These are phyloP conservation scores for Nannobrachium achirus DNA, from an alignment of 2,113 vertebrate species.

Conservation along the genomic window DNA sequence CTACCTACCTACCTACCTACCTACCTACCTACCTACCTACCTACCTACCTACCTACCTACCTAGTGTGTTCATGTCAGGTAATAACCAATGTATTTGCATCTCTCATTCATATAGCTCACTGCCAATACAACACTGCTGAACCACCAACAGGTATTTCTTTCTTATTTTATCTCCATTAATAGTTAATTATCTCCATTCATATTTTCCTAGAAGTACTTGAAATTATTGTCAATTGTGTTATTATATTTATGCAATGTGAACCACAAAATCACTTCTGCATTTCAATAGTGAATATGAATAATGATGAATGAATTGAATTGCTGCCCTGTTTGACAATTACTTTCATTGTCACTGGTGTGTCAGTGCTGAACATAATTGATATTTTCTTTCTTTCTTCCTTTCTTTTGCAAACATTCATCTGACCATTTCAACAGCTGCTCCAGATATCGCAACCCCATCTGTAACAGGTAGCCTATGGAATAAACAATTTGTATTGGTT, in stretches of 20 bases:
- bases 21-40: too few species aligned
- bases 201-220: too few species aligned
- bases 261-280: not conserved
- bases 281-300: conserved; percentile 67
- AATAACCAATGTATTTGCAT: not conserved
- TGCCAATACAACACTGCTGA: not conserved
- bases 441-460: too few species aligned
- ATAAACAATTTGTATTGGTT: too few species aligned
- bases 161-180: too few species aligned
- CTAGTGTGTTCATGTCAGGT: too few species aligned
- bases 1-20: too few species aligned
- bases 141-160: conserved; percentile 5
- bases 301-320: conserved; percentile 51
- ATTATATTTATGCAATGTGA: conserved; percentile 2
- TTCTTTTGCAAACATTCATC: not conserved
- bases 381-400: not conserved
- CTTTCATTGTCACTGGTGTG: too few species aligned
- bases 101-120: conserved; percentile 15
- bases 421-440: not conserved
- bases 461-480: too few species aligned
- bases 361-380: not conserved
- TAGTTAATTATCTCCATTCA: too few species aligned
- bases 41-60: too few species aligned
- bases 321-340: conserved; percentile 63
- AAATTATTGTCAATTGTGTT: too few species aligned